Conservation (phyloP, 1,140 invertebrate genomes). For the Hycleus cichorii region DNA sequence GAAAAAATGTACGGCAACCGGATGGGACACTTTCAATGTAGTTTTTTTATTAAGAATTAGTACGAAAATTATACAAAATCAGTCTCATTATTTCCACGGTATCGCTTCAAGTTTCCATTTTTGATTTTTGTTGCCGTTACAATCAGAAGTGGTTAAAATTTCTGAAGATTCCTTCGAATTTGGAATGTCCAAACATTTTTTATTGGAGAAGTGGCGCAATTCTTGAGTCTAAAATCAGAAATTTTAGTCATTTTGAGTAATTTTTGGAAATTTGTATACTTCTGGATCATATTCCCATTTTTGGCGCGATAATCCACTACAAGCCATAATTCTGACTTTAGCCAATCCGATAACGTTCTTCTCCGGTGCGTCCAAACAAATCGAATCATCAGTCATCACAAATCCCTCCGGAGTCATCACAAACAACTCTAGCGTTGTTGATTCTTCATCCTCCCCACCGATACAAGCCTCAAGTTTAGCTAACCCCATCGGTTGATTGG, state of each 20-base stretch:
- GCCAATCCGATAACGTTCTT: constrained; percentile 43
- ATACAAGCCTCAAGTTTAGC: constrained; percentile 51
- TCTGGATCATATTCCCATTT: constrained; percentile 55
- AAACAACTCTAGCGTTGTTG: constrained; percentile 62
- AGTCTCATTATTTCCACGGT: constrained; percentile 43
- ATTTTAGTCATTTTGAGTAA: neutral
- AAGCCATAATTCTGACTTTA: constrained; percentile 60
- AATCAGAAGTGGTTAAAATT: constrained; percentile 45
- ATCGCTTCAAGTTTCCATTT: constrained; percentile 48
- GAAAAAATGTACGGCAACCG: too few species aligned
- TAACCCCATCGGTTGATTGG: constrained; percentile 56
- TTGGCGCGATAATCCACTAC: constrained; percentile 53
- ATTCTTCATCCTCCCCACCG: constrained; percentile 26
- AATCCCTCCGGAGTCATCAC: constrained; percentile 59
- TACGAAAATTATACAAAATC: neutral
- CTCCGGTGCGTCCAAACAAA: constrained; percentile 63
- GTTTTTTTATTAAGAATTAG: neutral
- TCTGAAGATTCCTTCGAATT: constrained; percentile 35
- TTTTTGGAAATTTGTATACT: constrained; percentile 31
- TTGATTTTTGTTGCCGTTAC: constrained; percentile 44
- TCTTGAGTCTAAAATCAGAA: constrained; percentile 42
- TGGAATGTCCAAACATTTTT: constrained; percentile 50
- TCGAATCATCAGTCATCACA: constrained; percentile 64
- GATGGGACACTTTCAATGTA: neutral
- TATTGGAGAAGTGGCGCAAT: constrained; percentile 45